Base-by-base conservation (phyloP, 2,888 invertebrate species). In the Perizoma flavofasciatum region DNA sequence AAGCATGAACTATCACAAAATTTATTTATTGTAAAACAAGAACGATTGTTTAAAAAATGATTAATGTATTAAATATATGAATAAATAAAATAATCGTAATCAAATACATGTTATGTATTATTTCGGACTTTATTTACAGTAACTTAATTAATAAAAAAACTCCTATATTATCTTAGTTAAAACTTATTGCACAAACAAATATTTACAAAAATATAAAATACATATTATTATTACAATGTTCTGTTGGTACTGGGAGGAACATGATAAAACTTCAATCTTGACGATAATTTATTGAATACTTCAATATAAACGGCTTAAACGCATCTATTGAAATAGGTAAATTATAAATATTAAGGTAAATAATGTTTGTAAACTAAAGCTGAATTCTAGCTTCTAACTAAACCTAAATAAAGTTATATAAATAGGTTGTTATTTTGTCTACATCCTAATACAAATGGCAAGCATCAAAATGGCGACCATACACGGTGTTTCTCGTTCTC, bases 81-180 rank as follows among this genome's bases (percentile, higher is more conserved):
- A 87, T 88, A 88, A 89, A 88, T 87, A 82, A 87, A 89, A 87
- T 87, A 82, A 87, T 83, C 80, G 78, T 84, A 86, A 72, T 62
- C 50, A 78, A 73, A 63, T 48, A 72, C 75, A 64, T 37, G 6
- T 51, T 45, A 52, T 58, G 59, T 65, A 49, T 67, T 63, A 56
- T 43, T 62, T 55, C 57, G 44, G 35, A 49, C 41, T 56, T 52
- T 49, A 54, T 44, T 43, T 47, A 55, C 49, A 41, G 10, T 35
- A 6, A 34, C 33, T 9, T n/a, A 33, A 46, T 10, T 8, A 34
- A 9, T 9, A n/a, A 8, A n/a, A n/a, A n/a, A n/a, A n/a, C n/a
- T n/a, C n/a, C n/a, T n/a, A n/a, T n/a, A n/a, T n/a, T n/a, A n/a
- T n/a, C n/a, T n/a, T n/a, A n/a, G n/a, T n/a, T n/a, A n/a, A n/a